Conservation (phyloP, 1,140 invertebrate genomes). For the Heterodera carotae region DNA sequence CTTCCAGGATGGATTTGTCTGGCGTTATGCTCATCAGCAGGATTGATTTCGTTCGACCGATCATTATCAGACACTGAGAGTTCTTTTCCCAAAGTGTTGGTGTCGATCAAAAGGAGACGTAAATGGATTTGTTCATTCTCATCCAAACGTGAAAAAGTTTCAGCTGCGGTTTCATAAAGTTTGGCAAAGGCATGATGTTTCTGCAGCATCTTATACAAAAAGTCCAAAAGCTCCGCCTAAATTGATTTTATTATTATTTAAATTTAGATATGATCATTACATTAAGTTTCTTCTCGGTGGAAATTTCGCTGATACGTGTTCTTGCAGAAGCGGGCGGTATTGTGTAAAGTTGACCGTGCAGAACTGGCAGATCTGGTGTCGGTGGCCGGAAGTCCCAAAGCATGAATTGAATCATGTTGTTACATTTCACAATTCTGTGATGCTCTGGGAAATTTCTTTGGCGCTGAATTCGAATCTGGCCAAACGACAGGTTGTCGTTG, state of each 20-base stretch:
- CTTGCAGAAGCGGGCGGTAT: neutral
- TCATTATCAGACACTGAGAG: neutral
- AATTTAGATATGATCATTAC: neutral
- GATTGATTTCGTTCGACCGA: neutral
- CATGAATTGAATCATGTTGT: conserved; percentile 1
- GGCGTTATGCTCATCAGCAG: neutral
- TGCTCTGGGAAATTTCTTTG: neutral
- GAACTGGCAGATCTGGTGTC: neutral
- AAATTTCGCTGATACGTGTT: neutral
- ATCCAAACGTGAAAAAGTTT: neutral
- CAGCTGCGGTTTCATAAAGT: neutral
- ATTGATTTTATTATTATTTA: neutral
- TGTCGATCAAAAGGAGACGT: neutral
- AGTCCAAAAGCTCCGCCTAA: neutral
- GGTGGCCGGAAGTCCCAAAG: neutral
- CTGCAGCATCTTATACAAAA: neutral
- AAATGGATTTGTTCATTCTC: neutral
- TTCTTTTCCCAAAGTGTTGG: neutral
- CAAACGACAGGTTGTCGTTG: conserved; percentile 1
- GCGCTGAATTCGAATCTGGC: neutral
- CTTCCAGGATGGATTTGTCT: conserved; percentile 2
- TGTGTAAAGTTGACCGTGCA: conserved; percentile 1
- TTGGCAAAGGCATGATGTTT: neutral
- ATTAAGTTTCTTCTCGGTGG: neutral
- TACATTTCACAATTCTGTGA: neutral